These are phyloP conservation scores for Ceratina calcarata DNA, from an alignment of 1,140 invertebrate species.

Conservation along the genomic window DNA sequence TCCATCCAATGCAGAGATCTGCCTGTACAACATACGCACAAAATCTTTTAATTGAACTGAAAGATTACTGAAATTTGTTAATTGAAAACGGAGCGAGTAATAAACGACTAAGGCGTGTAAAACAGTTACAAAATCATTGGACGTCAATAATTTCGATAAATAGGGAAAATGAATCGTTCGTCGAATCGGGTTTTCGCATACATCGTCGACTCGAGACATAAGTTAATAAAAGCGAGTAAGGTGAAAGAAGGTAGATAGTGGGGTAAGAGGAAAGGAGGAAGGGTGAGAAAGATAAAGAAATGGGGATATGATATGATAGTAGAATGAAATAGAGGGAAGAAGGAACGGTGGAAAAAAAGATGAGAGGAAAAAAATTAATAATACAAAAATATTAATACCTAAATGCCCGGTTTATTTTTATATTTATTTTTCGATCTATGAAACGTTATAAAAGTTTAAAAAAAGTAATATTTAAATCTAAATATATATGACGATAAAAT, in stretches of 20 bases:
- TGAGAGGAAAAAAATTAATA: conserved; percentile 72
- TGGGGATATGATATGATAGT: conserved; percentile 36
- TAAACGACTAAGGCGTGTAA: neutral
- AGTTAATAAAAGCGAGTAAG: neutral
- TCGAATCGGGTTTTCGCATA: conserved; percentile 26
- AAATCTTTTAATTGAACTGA: no score
- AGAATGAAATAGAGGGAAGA: conserved; percentile 42
- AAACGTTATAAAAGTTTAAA: conserved; percentile 81
- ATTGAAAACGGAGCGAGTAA: no score
- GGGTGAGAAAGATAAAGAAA: conserved; percentile 35
- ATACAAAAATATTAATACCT: conserved; percentile 81
- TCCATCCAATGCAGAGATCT: no score
- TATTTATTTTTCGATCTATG: conserved; percentile 82
- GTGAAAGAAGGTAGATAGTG: neutral
- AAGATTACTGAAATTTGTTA: no score
- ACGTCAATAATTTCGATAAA: neutral
- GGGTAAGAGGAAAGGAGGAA: conserved; percentile 6
- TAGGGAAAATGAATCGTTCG: conserved; percentile 7
- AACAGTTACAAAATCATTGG: no score
- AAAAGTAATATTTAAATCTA: conserved; percentile 79
- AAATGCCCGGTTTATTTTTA: conserved; percentile 82
- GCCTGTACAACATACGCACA: no score
- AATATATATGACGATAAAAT: conserved; percentile 77
- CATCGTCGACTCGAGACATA: conserved; percentile 29
- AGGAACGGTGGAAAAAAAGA: conserved; percentile 22